Base-by-base conservation (phyloP, 2,888 invertebrate species). In the Theretra japonica region DNA sequence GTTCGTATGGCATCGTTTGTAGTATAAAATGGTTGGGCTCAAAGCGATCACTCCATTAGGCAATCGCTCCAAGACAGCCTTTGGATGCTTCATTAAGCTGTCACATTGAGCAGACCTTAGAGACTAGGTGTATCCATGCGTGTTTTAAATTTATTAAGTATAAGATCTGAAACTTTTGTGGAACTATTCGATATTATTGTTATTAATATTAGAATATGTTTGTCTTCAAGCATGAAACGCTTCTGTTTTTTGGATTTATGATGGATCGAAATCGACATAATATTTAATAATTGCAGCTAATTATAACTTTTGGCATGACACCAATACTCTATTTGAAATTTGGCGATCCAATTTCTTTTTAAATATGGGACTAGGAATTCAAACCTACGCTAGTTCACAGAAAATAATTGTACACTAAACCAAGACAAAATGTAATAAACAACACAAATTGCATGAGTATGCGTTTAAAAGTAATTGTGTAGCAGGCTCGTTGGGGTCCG, bases 21-120 rank as follows among this genome's bases (percentile, higher is more conserved):
- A 62, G 33, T 41, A 41, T 60, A 30, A 30, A 41, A 33, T 30
- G 8, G 23, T 59, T 59, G 28, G 62, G 33, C 62, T 41, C 41
- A 59, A 21, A 41, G 11, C 21, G 21, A 62, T 62, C 33, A 41
- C 41, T 62, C 62, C 33, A 62, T 62, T 62, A 62, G 62, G 62
- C 62, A 62, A 62, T 62, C 41, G 28, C n/a, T 53, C 53, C 53
- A 53, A 53, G 53, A 53, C 28, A 59, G 30, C 25, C 8, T 21
- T n/a, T 62, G 41, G 33, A 62, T 33, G 62, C 62, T 62, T 33
- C 21, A 62, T 62, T 62, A 62, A 21, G 11, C 33, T 28, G 33
- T 41, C 62, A 41, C 21, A 33, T 33, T 62, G 60, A 60, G 21
- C 62, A 53, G 41, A 33, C 21, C 58, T 33, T 62, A 33, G 33